Evolutionary conservation across 2,797 vertebrate species (phyloP), one percentile per base, ranked within the genome.

Genomic region (Hylomyscus alleni): DNA sequence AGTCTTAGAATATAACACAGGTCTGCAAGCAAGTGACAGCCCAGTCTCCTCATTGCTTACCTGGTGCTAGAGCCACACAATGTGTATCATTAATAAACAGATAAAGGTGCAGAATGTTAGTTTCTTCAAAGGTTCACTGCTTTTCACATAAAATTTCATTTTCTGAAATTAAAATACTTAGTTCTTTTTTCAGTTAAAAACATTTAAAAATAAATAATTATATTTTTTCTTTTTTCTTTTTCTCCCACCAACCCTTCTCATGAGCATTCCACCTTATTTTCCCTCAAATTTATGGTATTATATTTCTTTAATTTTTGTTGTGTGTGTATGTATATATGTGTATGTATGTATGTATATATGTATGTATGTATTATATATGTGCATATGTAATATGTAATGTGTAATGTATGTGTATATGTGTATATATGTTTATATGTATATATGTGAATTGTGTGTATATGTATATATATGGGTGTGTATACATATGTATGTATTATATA

Each of bases 81-180:
- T 34, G 52, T 22, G 95, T 65, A 56, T 56, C 65, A 54, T 89
- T 75, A 92, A 89, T 76, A 89, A 92, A 95, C 44, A 94, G 29
- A 62, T 26, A 87, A 88, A 72, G 44, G 44, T 26, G 12, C 83
- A 94, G 62, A 58, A 29, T 56, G 67, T 14, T 56, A 40, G 50
- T 11, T 56, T 73, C 67, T 88, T 72, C 50, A 73, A 76, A 96
- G 34, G 37, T 50, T 81, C 11, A n/a, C 72, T 88, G 47, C 31
- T 47, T 56, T 50, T 65, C 29, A 44, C 26, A 47, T 47, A 17
- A 65, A 77, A 76, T 34, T 62, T 44, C 26, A 52, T 85, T 67
- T 67, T 69, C 83, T 85, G 44, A 67, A 85, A 85, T 69, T 69
- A 85, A 50, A 67, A 67, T 52, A n/a, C 22, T 19, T 34, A 67